Conservation (phyloP, 2,888 invertebrate species). For the Nymphalis c-album region DNA sequence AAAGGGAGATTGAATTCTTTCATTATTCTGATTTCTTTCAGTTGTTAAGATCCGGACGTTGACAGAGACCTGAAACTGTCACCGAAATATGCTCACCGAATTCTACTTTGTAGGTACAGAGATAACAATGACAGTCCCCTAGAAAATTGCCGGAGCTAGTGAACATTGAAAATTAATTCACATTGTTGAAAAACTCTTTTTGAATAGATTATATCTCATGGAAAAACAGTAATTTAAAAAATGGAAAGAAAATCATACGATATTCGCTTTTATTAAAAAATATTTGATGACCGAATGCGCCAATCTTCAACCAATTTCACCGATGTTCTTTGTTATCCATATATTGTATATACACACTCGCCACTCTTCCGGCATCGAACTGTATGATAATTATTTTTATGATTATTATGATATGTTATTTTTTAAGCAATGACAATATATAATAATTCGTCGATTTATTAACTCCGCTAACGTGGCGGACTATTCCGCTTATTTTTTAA, state of each 20-base stretch:
- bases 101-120: slow-evolving; percentile 2
- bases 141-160: slow-evolving; percentile 18
- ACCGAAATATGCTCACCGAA: slow-evolving; percentile 2
- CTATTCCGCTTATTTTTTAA: no score
- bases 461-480: no score
- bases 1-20: no score
- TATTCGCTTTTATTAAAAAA: background rate
- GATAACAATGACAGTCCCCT: slow-evolving; percentile 12
- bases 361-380: no score
- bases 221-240: slow-evolving; percentile 12
- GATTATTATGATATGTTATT: no score
- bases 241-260: slow-evolving; percentile 13
- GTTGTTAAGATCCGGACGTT: background rate
- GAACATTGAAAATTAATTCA: slow-evolving; percentile 16
- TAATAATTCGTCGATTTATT: no score
- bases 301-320: no score
- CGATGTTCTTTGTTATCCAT: no score
- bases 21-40: background rate
- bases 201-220: slow-evolving; percentile 21
- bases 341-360: no score
- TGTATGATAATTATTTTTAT: no score
- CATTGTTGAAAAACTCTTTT: slow-evolving; percentile 22
- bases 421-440: no score
- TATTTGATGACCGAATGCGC: no score
- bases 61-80: slow-evolving; percentile 7